A percentile compares a stretch with the other conserved stretches of the same genome.
Evolutionary conservation across 2,888 invertebrate species (phyloP).

Genomic region (Andrena haemorrhoa): DNA sequence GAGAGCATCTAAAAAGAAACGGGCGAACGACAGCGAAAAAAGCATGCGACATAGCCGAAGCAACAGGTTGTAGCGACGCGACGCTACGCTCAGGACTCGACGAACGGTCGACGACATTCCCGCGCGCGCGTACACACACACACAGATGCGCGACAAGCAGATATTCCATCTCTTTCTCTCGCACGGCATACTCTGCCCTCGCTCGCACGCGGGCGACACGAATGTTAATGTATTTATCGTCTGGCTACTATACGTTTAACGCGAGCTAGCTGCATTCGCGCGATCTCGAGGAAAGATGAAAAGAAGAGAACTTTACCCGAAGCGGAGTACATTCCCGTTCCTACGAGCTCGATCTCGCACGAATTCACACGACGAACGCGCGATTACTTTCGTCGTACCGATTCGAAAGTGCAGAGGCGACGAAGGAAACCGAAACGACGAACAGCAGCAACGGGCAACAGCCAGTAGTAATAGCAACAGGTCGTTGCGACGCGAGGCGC

Average conservation of each 20-base stretch:
- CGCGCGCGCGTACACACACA: constrained; percentile 32
- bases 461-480: constrained; percentile 57
- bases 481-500: constrained; percentile 50
- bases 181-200: constrained; percentile 16
- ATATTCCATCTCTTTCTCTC: constrained; percentile 16
- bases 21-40: constrained; percentile 25
- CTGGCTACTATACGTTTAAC: constrained; percentile 2
- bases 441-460: constrained; percentile 10
- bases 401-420: background rate
- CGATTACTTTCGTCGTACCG: background rate
- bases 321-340: background rate
- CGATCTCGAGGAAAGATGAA: background rate
- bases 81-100: constrained; percentile 61
- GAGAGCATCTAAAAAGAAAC: constrained; percentile 2
- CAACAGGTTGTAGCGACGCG: constrained; percentile 72
- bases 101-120: constrained; percentile 71
- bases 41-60: constrained; percentile 46
- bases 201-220: constrained; percentile 15
- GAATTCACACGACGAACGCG: background rate
- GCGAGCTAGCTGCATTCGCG: background rate
- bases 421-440: constrained; percentile 7
- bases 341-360: constrained; percentile 2
- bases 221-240: constrained; percentile 32
- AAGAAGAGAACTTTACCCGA: constrained; percentile 16
- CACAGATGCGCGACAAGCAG: constrained; percentile 11